Conservation (phyloP, 2,113 vertebrate species). For the Todiramphus saurophagus region DNA sequence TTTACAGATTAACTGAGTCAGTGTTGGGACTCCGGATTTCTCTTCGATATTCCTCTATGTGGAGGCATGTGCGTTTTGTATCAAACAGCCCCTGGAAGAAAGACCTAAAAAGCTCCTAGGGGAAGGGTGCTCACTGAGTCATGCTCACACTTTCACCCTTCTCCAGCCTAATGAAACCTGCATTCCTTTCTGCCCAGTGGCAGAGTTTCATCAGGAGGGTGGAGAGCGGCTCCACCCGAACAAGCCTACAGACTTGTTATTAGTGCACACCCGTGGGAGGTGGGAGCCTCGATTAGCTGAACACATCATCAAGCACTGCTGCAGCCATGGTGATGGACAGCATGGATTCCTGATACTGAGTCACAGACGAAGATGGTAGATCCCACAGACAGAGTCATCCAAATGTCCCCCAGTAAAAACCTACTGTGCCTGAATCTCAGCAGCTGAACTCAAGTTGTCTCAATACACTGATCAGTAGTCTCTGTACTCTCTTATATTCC, state of each 20-base stretch:
- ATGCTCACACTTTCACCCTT: slow-evolving; percentile 18
- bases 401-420: background rate
- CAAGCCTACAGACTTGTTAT: slow-evolving; percentile 4
- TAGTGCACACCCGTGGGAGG: background rate
- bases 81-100: background rate
- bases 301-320: background rate
- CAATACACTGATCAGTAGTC: accelerated
- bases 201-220: slow-evolving; percentile 52
- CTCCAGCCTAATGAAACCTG: background rate
- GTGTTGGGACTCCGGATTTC: accelerated
- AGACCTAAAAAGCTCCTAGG: background rate
- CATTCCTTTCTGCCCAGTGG: slow-evolving; percentile 18
- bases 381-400: background rate
- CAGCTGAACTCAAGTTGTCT: background rate
- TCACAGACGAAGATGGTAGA: background rate
- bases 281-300: background rate
- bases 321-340: background rate
- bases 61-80: background rate
- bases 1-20: background rate
- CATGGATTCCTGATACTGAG: background rate
- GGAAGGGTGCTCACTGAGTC: background rate
- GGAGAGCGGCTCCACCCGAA: slow-evolving; percentile 37
- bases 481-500: background rate
- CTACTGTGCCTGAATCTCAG: background rate
- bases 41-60: background rate